phyloP scores from a whole-genome alignment of 2,113 vertebrate species.

The Toxostoma redivivum region DNA sequence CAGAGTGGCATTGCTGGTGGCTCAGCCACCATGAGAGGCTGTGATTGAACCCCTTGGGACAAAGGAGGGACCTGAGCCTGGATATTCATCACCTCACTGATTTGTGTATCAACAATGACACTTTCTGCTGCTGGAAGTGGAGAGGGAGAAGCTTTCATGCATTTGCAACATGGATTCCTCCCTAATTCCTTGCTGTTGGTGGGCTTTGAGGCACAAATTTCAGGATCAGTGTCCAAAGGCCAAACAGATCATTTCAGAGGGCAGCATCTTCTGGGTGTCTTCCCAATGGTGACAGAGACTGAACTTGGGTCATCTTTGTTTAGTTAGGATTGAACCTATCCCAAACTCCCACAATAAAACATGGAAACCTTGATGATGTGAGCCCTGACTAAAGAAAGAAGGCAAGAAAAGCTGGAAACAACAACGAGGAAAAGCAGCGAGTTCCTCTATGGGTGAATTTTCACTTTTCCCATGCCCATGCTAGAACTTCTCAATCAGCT shows the following conservation, averaged over 20 bases:
- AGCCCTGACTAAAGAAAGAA: neutral
- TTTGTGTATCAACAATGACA: fast-evolving
- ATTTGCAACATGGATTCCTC: neutral
- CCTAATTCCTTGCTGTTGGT: neutral
- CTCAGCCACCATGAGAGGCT: fast-evolving
- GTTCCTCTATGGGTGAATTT: neutral
- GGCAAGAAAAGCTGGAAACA: neutral
- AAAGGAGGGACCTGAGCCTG: neutral
- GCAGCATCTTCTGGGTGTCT: neutral
- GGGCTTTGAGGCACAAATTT: neutral
- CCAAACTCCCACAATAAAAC: neutral
- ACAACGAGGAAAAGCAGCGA: neutral
- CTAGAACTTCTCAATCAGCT: neutral
- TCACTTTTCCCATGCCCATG: fast-evolving
- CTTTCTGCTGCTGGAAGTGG: neutral
- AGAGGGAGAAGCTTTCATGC: neutral
- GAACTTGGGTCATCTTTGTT: neutral
- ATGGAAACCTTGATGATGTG: neutral
- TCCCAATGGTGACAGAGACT: neutral
- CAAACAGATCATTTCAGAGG: neutral
- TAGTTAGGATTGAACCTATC: neutral
- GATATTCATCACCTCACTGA: neutral
- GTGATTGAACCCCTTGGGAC: neutral
- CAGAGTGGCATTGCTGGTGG: neutral
- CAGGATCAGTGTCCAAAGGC: neutral